Evolutionary conservation across 2,797 vertebrate genomes (phyloP), one percentile per base, ranked within the genome.

Genomic region (Rousettus madagascariensis): DNA sequence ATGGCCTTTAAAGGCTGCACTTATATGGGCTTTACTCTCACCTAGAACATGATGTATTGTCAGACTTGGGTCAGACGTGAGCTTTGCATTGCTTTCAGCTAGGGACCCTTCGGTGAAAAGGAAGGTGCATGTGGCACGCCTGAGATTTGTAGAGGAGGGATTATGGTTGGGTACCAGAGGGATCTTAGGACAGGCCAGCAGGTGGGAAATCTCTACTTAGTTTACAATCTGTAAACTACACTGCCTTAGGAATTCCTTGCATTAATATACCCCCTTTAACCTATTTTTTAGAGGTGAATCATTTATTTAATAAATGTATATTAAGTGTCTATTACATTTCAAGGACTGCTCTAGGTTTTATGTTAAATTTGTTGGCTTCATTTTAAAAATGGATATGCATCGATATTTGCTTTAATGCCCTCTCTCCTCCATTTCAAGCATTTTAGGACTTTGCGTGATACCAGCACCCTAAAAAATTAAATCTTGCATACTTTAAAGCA

Each of bases 261-360:
- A 4, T 82, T 68, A 30, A 53, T 86, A n/a, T 71, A 16, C 63
- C 36, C 82, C 36, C 61, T 94, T 84, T 92, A 77, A 77, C 7
- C 9, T 71, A 4, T 30, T 22, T 85, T 93, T 91, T 38, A 66
- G 61, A 90, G 69, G 26, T 17, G 26, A 46, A 30, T 79, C 6
- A 46, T 85, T 85, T 33, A 28, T 61, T 90, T 63, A 87, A 9
- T 43, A 92, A 78, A 69, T 89, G 77, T 82, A 95, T 89, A 80
- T 57, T 86, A 82, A 94, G 77, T 28, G 38, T 59, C 28, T 74
- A 2, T 68, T 86, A 41, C 20, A 69, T 89, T 66, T 75, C 36
- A 80, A 68, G 59, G 4, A 30, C 33, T 75, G 15, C 68, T 94
- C 59, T 87, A 51, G 26, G 28, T 65, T 86, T 72, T 71, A 17